These are phyloP conservation scores for Aurelia sp. DNA, from an alignment of 30 jellyfish, hydroid and myxozoan species.

Conservation along the genomic window DNA sequence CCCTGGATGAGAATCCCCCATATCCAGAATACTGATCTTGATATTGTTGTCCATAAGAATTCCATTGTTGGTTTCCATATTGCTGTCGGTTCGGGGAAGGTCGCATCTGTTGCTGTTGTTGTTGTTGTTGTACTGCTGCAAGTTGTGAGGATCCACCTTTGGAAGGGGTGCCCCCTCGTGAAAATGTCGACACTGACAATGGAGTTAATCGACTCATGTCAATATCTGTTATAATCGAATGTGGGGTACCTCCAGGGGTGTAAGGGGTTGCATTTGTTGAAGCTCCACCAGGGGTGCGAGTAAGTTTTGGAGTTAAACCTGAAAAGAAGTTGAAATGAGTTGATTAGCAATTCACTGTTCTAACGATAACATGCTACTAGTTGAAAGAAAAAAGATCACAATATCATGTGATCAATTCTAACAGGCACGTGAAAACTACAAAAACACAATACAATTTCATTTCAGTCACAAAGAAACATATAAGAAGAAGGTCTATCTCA, in stretches of 20 bases:
- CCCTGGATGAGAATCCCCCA: constrained; percentile 29
- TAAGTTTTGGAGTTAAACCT: constrained; percentile 78
- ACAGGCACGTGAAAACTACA: too few relatives aligned
- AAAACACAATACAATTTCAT: too few relatives aligned
- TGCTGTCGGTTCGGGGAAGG: constrained; percentile 61
- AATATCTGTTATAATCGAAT: constrained; percentile 65
- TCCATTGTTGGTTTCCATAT: constrained; percentile 73
- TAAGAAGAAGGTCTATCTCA: too few relatives aligned
- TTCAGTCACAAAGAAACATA: too few relatives aligned
- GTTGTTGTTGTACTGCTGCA: constrained; percentile 46
- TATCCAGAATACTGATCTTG: constrained; percentile 30
- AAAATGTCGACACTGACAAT: constrained; percentile 38
- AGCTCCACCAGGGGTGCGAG: constrained; percentile 72
- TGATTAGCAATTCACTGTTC: too few relatives aligned
- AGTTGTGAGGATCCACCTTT: constrained; percentile 39
- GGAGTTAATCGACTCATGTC: constrained; percentile 72
- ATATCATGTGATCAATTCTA: too few relatives aligned
- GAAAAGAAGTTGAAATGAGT: not conserved
- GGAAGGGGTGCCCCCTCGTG: constrained; percentile 74
- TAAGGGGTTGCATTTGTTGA: constrained; percentile 86
- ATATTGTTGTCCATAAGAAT: constrained; percentile 47
- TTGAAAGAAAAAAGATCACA: too few relatives aligned
- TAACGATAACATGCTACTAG: too few relatives aligned
- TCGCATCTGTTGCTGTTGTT: constrained; percentile 45
- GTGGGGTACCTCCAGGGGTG: constrained; percentile 98